phyloP scores from a whole-genome alignment of 2,888 invertebrate genomes.

The Lacanobia wlatinum region DNA sequence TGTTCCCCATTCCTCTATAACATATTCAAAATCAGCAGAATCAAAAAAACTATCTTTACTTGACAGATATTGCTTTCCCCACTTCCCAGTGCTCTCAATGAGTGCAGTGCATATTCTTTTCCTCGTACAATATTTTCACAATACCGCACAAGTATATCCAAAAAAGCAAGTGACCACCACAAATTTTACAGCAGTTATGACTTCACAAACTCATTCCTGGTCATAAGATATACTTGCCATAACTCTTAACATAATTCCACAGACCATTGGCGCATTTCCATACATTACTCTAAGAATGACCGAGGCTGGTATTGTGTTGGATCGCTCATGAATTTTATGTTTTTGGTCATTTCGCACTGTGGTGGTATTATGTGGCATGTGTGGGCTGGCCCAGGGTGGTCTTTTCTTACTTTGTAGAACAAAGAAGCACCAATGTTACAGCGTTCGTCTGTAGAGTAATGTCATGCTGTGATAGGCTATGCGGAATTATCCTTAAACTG shows the following conservation, averaged over 20 bases:
- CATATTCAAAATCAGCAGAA: neutral
- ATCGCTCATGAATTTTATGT: conserved; percentile 45
- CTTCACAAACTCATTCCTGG: conserved; percentile 17
- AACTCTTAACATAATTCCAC: conserved; percentile 30
- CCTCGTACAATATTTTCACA: neutral
- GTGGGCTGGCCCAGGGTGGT: conserved; percentile 47
- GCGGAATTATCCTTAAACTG: neutral
- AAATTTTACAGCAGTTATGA: conserved; percentile 25
- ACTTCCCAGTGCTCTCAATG: neutral
- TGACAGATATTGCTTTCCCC: neutral
- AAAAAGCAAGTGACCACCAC: conserved; percentile 7
- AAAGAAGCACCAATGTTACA: neutral
- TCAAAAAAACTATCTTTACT: neutral
- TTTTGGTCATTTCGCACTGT: conserved; percentile 36
- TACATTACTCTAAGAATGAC: conserved; percentile 46
- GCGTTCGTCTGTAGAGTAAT: neutral
- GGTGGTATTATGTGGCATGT: conserved; percentile 22
- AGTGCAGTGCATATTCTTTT: neutral
- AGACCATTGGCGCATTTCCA: conserved; percentile 48
- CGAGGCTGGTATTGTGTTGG: conserved; percentile 33
- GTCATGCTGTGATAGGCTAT: conserved; percentile 1
- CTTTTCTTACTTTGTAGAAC: conserved; percentile 40
- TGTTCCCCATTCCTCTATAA: neutral
- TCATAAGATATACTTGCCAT: conserved; percentile 34
- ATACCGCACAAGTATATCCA: conserved; percentile 7